Evolutionary conservation across 2,113 vertebrate species (phyloP).

Genomic region (Romanogobio albipinnatus): DNA sequence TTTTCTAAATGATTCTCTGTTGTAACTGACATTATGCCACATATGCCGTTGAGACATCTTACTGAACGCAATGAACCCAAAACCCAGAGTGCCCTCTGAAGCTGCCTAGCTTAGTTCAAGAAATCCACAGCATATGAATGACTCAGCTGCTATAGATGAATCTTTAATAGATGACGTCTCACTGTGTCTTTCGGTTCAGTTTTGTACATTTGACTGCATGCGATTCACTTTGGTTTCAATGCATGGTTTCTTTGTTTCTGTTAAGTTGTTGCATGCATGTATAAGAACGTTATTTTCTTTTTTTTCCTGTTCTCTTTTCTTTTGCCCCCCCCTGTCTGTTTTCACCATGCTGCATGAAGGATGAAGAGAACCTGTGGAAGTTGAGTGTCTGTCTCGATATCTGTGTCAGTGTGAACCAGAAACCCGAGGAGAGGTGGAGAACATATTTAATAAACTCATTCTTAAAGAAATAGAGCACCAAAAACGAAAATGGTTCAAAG

Average conservation of each 20-base stretch:
- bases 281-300: slow-evolving; percentile 35
- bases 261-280: slow-evolving; percentile 54
- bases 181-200: not conserved
- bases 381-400: slow-evolving; percentile 42
- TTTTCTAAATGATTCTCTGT: not conserved
- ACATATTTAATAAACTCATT: not conserved
- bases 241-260: slow-evolving; percentile 32
- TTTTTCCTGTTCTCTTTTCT: slow-evolving; percentile 14
- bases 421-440: slow-evolving; percentile 11
- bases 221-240: not conserved
- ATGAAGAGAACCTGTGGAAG: slow-evolving; percentile 43
- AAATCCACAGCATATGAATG: slow-evolving; percentile 4
- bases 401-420: slow-evolving; percentile 39
- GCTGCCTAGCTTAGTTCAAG: not conserved
- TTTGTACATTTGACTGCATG: slow-evolving; percentile 11
- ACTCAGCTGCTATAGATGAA: slow-evolving; percentile 24
- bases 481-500: not conserved
- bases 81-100: not conserved
- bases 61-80: not conserved
- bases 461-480: not conserved
- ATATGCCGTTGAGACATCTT: not conserved
- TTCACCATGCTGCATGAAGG: slow-evolving; percentile 58
- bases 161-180: slow-evolving; percentile 31
- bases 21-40: not conserved
- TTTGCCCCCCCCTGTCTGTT: slow-evolving; percentile 32